Conservation (phyloP, 2,888 invertebrate genomes). For the Lasioglossum pauxillum region DNA sequence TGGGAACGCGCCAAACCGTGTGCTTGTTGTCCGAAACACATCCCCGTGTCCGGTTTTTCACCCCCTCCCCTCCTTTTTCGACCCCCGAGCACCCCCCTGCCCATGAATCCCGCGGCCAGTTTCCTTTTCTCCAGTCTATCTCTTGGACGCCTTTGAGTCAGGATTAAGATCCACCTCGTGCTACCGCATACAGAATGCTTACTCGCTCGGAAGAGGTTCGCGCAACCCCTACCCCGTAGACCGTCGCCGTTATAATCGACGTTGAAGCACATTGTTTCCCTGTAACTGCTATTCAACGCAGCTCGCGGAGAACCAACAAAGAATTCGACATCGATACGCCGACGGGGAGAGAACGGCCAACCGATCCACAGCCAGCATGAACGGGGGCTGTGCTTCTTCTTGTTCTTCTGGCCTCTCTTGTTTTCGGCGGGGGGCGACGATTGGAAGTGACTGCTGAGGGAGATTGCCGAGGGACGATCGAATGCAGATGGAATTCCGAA, state of each 20-base stretch:
- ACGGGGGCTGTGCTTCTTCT: neutral
- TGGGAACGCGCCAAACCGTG: conserved; percentile 76
- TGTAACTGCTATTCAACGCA: conserved; percentile 44
- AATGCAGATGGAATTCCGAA: neutral
- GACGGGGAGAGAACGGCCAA: neutral
- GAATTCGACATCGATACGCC: conserved; percentile 34
- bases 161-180: conserved; percentile 68
- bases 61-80: neutral
- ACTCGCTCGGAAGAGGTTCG: conserved; percentile 64
- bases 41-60: conserved; percentile 67
- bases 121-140: conserved; percentile 3
- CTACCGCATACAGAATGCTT: conserved; percentile 65
- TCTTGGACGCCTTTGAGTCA: conserved; percentile 47
- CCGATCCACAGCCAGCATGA: conserved; percentile 24
- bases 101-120: conserved; percentile 5
- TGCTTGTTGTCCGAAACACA: conserved; percentile 71
- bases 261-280: conserved; percentile 48
- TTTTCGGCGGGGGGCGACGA: neutral
- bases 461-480: neutral
- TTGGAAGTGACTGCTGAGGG: neutral
- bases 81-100: neutral
- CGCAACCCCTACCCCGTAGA: conserved; percentile 31
- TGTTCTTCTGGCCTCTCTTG: neutral
- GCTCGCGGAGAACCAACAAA: conserved; percentile 24
- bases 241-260: conserved; percentile 32